These are phyloP conservation scores for Neodontobutis hainanensis DNA, from an alignment of 2,113 vertebrate species.

Conservation along the genomic window DNA sequence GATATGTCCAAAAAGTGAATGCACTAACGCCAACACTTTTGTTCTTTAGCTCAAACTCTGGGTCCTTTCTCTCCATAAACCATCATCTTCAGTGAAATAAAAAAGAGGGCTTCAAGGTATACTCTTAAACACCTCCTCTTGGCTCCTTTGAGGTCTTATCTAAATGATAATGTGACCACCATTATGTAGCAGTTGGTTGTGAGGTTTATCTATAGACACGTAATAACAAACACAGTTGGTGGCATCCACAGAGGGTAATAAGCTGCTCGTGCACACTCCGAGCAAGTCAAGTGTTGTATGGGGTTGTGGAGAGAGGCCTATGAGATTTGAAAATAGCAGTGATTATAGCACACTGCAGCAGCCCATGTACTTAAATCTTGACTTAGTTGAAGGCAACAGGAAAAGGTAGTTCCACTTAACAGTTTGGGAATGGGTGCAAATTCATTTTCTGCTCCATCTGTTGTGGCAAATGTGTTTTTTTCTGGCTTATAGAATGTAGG, in stretches of 20 bases:
- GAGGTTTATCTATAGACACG: conserved; percentile 23
- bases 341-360: conserved; percentile 16
- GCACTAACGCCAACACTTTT: background rate
- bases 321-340: conserved; percentile 21
- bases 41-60: background rate
- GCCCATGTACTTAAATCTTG: conserved; percentile 22
- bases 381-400: conserved; percentile 18
- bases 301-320: background rate
- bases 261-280: conserved; percentile 22
- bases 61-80: conserved; percentile 30
- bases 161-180: conserved; percentile 39
- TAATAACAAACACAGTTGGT: conserved; percentile 28
- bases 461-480: conserved; percentile 55
- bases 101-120: conserved; percentile 26
- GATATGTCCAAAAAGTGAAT: background rate
- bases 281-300: conserved; percentile 24
- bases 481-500: conserved; percentile 51
- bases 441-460: conserved; percentile 70
- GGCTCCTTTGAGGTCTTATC: conserved; percentile 31
- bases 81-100: conserved; percentile 52
- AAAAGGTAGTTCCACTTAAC: conserved; percentile 42
- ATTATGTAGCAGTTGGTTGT: conserved; percentile 16
- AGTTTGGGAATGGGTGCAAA: conserved; percentile 54
- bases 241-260: conserved; percentile 25
- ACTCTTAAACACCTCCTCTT: conserved; percentile 24